Percentiles rank a stretch among this genome's conserved stretches.
Conservation (phyloP, 2,888 invertebrate genomes). For the Tetanocera ferruginea region DNA sequence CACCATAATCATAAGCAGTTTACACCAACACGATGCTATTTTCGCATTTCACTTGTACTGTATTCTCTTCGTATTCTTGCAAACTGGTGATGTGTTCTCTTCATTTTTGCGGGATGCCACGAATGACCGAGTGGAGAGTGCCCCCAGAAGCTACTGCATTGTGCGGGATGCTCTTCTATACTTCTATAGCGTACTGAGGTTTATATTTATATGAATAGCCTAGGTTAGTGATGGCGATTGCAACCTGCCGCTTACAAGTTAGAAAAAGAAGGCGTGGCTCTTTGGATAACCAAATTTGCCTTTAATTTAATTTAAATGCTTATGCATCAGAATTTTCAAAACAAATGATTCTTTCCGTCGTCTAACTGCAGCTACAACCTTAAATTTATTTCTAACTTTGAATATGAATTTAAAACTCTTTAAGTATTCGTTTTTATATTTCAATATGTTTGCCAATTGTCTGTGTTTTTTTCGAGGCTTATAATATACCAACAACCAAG, state of each 20-base stretch:
- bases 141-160: not conserved
- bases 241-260: not conserved
- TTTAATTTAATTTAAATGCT: no score
- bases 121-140: not conserved
- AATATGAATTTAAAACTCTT: no score
- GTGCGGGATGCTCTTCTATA: conserved; percentile 3
- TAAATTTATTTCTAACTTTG: no score
- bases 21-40: not conserved
- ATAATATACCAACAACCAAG: no score
- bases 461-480: no score
- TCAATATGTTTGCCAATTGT: no score
- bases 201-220: conserved; percentile 9
- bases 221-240: conserved; percentile 27
- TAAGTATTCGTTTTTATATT: no score
- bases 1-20: not conserved
- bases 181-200: conserved; percentile 6
- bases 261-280: not conserved
- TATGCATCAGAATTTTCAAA: no score
- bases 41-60: conserved; percentile 1
- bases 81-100: not conserved
- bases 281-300: no score
- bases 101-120: not conserved
- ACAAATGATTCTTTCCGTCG: no score
- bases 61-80: not conserved
- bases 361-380: no score